Percentiles rank a stretch among this genome's conserved stretches.
Conservation (phyloP, 2,113 vertebrate species). For the Ptychochromis oligacanthus region DNA sequence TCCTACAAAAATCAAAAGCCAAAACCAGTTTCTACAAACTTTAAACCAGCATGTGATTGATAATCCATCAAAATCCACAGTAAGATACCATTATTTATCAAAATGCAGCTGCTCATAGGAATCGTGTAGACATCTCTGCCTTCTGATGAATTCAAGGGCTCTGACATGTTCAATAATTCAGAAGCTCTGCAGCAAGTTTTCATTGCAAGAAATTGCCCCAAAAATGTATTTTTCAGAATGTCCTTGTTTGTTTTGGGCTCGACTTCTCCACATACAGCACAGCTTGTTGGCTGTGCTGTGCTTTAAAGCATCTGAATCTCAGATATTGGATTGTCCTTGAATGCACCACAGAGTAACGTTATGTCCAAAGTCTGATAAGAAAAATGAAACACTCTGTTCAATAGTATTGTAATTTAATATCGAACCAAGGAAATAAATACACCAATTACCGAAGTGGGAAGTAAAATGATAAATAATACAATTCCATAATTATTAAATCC, state of each 20-base stretch:
- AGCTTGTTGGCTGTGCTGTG: background rate
- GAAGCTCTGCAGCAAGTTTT: background rate
- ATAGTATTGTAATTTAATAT: too few species aligned
- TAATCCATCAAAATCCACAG: background rate
- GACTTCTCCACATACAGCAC: accelerated
- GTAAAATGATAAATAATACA: background rate
- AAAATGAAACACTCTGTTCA: accelerated
- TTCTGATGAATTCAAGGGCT: background rate
- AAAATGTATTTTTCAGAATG: background rate
- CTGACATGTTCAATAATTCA: background rate
- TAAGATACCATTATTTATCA: background rate
- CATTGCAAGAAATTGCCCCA: background rate
- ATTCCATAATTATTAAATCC: background rate
- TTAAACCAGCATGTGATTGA: background rate
- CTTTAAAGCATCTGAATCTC: background rate
- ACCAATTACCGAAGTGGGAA: accelerated
- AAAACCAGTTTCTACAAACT: too few species aligned
- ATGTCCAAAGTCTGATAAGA: background rate
- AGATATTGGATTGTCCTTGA: background rate
- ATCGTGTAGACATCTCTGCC: background rate
- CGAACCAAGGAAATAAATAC: background rate
- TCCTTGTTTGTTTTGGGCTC: background rate
- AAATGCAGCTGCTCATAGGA: background rate
- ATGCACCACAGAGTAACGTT: background rate
- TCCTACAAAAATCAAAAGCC: background rate